Evolutionary conservation across 2,888 invertebrate species (phyloP).

Genomic region (Cantharis flavilabris): DNA sequence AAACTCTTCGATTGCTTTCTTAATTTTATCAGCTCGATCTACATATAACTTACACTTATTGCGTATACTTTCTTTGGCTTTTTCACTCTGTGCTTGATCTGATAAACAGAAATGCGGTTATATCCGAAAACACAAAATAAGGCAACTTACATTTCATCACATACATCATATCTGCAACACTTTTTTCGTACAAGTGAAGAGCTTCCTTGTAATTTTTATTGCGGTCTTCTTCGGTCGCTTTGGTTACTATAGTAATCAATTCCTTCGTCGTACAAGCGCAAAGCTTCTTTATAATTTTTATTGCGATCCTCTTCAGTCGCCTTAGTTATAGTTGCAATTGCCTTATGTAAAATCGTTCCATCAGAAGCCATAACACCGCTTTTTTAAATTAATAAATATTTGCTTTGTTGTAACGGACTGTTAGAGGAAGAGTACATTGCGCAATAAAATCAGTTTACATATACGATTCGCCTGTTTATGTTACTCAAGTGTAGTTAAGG

Average conservation of each 20-base stretch:
- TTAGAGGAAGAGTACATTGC: too few relatives aligned
- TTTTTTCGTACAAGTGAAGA: not conserved
- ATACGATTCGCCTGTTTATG: not conserved
- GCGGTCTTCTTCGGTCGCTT: not conserved
- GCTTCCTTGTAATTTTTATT: not conserved
- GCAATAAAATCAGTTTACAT: not conserved
- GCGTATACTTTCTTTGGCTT: conserved; percentile 95
- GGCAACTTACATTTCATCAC: conserved; percentile 63
- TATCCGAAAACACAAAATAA: not conserved
- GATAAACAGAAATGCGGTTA: not conserved
- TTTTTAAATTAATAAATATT: not conserved
- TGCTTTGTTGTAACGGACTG: too few relatives aligned
- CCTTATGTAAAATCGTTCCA: conserved; percentile 81
- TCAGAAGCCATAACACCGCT: conserved; percentile 65
- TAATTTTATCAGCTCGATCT: conserved; percentile 95
- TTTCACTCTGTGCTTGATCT: conserved; percentile 66
- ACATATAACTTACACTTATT: conserved; percentile 93
- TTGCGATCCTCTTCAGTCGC: conserved; percentile 98
- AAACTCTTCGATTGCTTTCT: conserved; percentile 50
- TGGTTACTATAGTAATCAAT: conserved; percentile 90
- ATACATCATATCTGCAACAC: not conserved
- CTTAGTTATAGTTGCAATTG: conserved; percentile 97
- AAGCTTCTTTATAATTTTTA: conserved; percentile 96
- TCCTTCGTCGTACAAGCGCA: conserved; percentile 93
- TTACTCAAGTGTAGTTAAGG: not conserved